Evolutionary conservation across 2,797 vertebrate genomes (phyloP).

Genomic region (Artibeus jamaicensis): DNA sequence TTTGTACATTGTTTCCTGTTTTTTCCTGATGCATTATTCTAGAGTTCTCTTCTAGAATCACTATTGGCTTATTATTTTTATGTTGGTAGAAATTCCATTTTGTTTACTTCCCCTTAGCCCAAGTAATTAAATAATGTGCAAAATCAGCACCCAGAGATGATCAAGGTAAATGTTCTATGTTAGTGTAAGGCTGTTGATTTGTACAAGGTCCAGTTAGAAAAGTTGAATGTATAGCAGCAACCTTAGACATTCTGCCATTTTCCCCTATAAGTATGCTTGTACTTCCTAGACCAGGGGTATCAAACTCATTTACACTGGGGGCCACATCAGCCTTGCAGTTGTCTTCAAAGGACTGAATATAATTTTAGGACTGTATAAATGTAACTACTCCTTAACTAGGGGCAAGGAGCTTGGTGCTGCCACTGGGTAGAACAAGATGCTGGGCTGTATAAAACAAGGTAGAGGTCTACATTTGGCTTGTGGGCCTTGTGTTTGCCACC

Average conservation of each 20-base stretch:
- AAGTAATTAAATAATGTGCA: neutral
- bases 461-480: no score
- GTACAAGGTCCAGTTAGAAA: neutral
- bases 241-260: neutral
- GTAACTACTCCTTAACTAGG: no score
- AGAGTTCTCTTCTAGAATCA: conserved; percentile 2
- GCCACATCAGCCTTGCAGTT: no score
- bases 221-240: neutral
- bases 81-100: neutral
- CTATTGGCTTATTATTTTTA: neutral
- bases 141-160: neutral
- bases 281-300: neutral
- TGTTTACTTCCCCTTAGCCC: neutral
- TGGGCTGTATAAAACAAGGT: no score
- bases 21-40: neutral
- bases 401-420: no score
- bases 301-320: no score
- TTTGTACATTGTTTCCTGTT: neutral
- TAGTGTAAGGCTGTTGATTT: neutral
- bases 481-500: no score
- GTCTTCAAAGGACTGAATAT: no score
- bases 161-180: neutral
- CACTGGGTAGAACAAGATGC: no score
- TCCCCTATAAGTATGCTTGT: neutral
- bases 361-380: no score